Conservation (phyloP, 2,888 invertebrate genomes). For the Gisinianus flammeolus region DNA sequence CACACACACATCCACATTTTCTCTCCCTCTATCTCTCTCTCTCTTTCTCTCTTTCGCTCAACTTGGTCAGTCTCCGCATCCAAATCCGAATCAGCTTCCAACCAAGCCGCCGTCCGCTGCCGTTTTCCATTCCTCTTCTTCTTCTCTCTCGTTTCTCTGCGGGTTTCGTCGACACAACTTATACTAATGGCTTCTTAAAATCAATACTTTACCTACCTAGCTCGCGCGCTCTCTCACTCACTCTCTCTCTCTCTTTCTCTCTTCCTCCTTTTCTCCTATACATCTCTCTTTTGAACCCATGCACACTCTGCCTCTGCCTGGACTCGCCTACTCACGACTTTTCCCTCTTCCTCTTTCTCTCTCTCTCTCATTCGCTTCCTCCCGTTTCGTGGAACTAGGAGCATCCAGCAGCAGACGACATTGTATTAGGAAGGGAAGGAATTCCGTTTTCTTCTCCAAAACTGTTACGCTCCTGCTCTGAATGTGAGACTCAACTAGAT, state of each 20-base stretch:
- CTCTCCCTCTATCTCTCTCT: neutral
- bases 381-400: neutral
- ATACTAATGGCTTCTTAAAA: slow-evolving; percentile 48
- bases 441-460: too few species aligned
- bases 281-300: too few species aligned
- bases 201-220: slow-evolving; percentile 44
- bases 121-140: slow-evolving; percentile 7
- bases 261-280: neutral
- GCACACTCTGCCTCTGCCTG: too few species aligned
- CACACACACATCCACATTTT: neutral
- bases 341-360: slow-evolving; percentile 11
- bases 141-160: slow-evolving; percentile 16
- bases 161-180: slow-evolving; percentile 42
- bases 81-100: neutral
- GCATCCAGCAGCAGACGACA: too few species aligned
- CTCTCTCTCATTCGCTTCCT: slow-evolving; percentile 5
- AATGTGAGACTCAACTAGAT: too few species aligned
- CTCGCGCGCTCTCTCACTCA: neutral
- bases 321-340: too few species aligned
- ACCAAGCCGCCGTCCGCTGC: slow-evolving; percentile 7
- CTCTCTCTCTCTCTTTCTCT: too few species aligned
- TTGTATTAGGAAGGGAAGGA: neutral
- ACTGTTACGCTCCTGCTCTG: too few species aligned
- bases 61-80: too few species aligned
- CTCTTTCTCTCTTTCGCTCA: too few species aligned